A percentile compares a stretch with the other conserved stretches of the same genome.
phyloP scores from a whole-genome alignment of 2,888 invertebrate genomes.

The Congeria kusceri region DNA sequence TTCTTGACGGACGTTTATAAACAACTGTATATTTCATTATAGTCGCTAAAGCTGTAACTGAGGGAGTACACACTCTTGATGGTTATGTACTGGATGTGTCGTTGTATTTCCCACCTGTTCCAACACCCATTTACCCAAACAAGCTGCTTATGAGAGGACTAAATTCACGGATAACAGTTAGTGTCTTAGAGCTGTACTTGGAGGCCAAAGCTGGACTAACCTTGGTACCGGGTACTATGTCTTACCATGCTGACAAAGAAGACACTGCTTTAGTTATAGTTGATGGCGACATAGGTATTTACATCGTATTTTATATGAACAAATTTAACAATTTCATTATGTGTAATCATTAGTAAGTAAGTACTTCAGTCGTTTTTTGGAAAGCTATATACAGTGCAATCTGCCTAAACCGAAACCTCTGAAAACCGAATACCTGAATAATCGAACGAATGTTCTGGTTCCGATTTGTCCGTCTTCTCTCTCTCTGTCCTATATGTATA shows the following conservation, averaged over 20 bases:
- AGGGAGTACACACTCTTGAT: slow-evolving; percentile 14
- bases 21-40: too few relatives aligned
- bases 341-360: too few relatives aligned
- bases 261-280: slow-evolving; percentile 20
- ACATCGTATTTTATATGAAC: too few relatives aligned
- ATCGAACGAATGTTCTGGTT: too few relatives aligned
- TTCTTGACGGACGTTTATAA: too few relatives aligned
- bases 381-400: too few relatives aligned
- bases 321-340: too few relatives aligned
- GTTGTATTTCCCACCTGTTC: slow-evolving; percentile 33
- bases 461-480: too few relatives aligned
- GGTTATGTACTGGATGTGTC: slow-evolving; percentile 8
- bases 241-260: slow-evolving; percentile 23
- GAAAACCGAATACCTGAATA: too few relatives aligned
- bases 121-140: slow-evolving; percentile 33
- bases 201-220: slow-evolving; percentile 24
- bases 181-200: slow-evolving; percentile 34
- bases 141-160: slow-evolving; percentile 41
- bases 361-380: too few relatives aligned
- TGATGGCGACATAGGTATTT: neutral
- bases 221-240: slow-evolving; percentile 3
- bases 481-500: too few relatives aligned
- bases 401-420: too few relatives aligned
- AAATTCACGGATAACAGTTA: slow-evolving; percentile 21
- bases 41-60: slow-evolving; percentile 36